These are phyloP conservation scores for Nesogale talazaci DNA, from an alignment of 2,113 vertebrate species.

Conservation along the genomic window DNA sequence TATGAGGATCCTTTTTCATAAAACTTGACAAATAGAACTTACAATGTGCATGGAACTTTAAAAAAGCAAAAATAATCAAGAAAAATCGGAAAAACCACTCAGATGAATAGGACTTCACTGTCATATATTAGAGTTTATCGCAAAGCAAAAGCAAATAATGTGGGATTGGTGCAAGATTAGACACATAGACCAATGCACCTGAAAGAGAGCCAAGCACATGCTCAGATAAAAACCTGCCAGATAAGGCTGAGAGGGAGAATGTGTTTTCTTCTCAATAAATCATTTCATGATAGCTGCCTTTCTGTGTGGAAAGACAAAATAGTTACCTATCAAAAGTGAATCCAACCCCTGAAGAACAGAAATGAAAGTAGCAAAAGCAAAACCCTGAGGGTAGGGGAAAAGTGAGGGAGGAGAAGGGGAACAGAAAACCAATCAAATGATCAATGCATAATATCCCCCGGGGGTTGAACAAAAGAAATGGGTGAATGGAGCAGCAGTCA, in stretches of 20 bases:
- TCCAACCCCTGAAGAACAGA: no score
- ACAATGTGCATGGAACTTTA: neutral
- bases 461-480: no score
- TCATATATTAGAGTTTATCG: neutral
- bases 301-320: neutral
- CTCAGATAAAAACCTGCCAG: neutral
- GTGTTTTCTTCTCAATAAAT: neutral
- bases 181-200: neutral
- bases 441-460: no score
- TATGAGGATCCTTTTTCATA: neutral
- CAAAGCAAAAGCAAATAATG: neutral
- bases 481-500: no score
- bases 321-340: neutral
- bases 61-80: slow-evolving; percentile 15
- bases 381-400: no score
- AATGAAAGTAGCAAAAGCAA: no score
- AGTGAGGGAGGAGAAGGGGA: no score
- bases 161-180: neutral
- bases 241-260: neutral
- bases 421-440: no score
- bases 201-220: neutral
- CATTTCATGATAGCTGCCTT: neutral
- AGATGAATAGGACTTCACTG: neutral
- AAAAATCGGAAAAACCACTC: neutral
- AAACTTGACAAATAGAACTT: neutral